phyloP scores from a whole-genome alignment of 2,797 vertebrate species.

The Labeo calbasu region DNA sequence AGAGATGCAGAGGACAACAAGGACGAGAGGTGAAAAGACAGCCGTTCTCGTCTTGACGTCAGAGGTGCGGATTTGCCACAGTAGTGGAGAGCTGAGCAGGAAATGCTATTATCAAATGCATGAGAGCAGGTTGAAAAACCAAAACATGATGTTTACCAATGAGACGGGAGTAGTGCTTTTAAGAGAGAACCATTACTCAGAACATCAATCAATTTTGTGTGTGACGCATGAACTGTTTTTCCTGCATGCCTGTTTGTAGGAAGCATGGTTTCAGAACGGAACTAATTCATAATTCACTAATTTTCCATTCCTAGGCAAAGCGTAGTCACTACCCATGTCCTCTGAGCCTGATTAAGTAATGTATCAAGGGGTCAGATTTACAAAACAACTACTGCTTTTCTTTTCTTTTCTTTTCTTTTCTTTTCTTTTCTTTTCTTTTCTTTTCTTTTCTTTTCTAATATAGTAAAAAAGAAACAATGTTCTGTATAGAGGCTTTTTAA shows the following conservation, averaged over 20 bases:
- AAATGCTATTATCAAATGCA: constrained; percentile 60
- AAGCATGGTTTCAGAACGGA: constrained; percentile 16
- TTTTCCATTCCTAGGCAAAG: constrained; percentile 7
- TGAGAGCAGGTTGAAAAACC: constrained; percentile 42
- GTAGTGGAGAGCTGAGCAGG: constrained; percentile 32
- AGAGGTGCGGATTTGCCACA: constrained; percentile 58
- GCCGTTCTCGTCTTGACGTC: constrained; percentile 59
- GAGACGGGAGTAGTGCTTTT: constrained; percentile 36
- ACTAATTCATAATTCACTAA: constrained; percentile 29
- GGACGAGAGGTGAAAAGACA: constrained; percentile 7
- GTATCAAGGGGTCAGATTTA: not conserved
- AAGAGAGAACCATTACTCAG: not conserved
- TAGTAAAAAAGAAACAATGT: not conserved
- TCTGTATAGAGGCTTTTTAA: not conserved
- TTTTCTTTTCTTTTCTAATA: constrained; percentile 1
- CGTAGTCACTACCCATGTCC: not conserved
- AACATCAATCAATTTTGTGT: constrained; percentile 6
- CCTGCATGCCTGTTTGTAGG: not conserved
- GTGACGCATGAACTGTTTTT: constrained; percentile 34
- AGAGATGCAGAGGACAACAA: constrained; percentile 33
- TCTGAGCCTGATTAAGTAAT: not conserved
- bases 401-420: not conserved
- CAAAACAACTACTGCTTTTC: not conserved
- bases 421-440: not conserved
- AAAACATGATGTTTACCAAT: constrained; percentile 52